A percentile compares a stretch with the other conserved stretches of the same genome.
Conservation (phyloP, 2,888 invertebrate species). For the Meghimatium bilineatum region DNA sequence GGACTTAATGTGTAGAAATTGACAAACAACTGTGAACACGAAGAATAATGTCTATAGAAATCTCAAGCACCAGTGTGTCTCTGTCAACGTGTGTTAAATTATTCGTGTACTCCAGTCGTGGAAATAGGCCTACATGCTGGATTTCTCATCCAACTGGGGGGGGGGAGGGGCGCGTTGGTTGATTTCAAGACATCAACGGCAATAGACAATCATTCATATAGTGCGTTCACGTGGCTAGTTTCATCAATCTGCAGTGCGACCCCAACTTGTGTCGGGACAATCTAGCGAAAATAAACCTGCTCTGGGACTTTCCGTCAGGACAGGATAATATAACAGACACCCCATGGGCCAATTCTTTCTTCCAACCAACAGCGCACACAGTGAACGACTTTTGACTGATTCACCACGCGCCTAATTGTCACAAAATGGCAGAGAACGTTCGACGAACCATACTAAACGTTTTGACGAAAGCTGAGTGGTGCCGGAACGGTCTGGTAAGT, state of each 20-base stretch:
- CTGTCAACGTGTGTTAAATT: no score
- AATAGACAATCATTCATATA: slow-evolving; percentile 20
- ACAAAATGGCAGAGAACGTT: slow-evolving; percentile 36
- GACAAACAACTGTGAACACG: no score
- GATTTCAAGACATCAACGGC: not conserved
- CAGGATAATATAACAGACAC: slow-evolving; percentile 40
- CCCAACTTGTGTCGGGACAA: slow-evolving; percentile 20
- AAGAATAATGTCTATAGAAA: no score
- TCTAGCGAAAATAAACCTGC: slow-evolving; percentile 43
- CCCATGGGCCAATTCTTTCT: slow-evolving; percentile 10
- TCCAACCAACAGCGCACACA: not conserved
- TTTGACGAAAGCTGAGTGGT: slow-evolving; percentile 33
- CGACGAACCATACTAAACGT: slow-evolving; percentile 27
- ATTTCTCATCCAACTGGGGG: not conserved
- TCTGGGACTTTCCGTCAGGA: slow-evolving; percentile 34
- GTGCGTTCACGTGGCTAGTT: not conserved
- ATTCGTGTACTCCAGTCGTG: not conserved
- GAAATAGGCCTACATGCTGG: not conserved
- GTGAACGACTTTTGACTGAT: slow-evolving; percentile 30
- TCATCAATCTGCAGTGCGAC: slow-evolving; percentile 31
- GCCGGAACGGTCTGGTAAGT: slow-evolving; percentile 12
- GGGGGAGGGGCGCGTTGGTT: not conserved
- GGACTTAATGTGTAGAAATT: no score
- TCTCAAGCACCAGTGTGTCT: no score
- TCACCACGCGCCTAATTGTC: slow-evolving; percentile 44